Conservation (phyloP, 1,140 invertebrate species). For the Eciton burchellii region DNA sequence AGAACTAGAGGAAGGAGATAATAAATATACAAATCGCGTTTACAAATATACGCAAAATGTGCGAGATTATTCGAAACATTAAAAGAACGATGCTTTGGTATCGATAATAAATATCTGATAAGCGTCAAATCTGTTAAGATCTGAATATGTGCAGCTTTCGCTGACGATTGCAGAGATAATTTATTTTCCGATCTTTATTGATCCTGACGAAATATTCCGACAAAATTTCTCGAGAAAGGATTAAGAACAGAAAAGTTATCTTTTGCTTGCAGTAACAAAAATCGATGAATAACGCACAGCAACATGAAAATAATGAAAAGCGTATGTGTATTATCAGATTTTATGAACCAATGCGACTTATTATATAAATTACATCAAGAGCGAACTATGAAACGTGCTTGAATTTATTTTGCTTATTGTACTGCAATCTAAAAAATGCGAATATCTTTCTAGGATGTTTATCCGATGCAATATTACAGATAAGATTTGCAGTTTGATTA, state of each 20-base stretch:
- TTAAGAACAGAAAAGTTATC: no score
- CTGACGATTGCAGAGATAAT: no score
- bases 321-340: not conserved
- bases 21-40: not conserved
- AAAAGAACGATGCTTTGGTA: no score
- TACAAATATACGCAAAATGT: not conserved
- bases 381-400: no score
- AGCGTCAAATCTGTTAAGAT: not conserved
- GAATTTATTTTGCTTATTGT: no score
- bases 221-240: no score
- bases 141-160: not conserved
- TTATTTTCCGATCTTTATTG: no score
- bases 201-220: no score
- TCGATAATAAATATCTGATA: not conserved
- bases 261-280: no score
- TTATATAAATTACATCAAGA: not conserved
- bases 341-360: not conserved
- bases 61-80: not conserved
- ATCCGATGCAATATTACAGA: not conserved
- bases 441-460: not conserved
- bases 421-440: not conserved
- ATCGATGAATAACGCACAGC: no score
- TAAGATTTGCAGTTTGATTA: not conserved
- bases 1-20: not conserved
- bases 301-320: no score